A percentile compares a stretch with the other conserved stretches of the same genome.
Evolutionary conservation across 2,113 vertebrate species (phyloP).

Genomic region (Odocoileus hemionus): DNA sequence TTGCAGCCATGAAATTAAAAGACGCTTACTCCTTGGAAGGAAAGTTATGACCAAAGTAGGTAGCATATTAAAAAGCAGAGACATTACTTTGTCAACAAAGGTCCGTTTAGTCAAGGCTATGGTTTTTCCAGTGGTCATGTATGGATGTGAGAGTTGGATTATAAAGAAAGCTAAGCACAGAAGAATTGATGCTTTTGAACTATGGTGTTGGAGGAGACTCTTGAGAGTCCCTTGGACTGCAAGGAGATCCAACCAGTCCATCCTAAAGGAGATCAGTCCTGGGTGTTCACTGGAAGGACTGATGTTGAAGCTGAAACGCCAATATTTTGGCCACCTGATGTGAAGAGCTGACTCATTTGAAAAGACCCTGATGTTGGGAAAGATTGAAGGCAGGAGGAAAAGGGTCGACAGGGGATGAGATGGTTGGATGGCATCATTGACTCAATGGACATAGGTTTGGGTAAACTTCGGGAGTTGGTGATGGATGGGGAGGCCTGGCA

Average conservation of each 20-base stretch:
- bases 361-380: neutral
- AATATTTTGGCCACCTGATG: neutral
- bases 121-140: neutral
- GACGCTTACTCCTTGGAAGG: neutral
- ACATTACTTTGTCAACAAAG: neutral
- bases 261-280: neutral
- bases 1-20: neutral
- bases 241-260: neutral
- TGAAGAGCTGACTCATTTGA: neutral
- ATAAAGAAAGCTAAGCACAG: accelerated
- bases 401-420: neutral
- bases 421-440: neutral
- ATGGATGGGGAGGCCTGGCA: accelerated
- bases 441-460: neutral
- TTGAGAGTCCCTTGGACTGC: neutral
- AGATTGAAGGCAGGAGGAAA: neutral
- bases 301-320: neutral
- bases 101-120: neutral
- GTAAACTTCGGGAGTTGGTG: accelerated
- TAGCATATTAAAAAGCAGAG: neutral
- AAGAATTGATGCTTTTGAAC: neutral
- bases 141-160: neutral
- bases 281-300: neutral
- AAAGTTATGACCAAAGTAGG: neutral
- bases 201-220: neutral